phyloP scores from a whole-genome alignment of 2,797 vertebrate genomes.

The Alfaro cultratus region DNA sequence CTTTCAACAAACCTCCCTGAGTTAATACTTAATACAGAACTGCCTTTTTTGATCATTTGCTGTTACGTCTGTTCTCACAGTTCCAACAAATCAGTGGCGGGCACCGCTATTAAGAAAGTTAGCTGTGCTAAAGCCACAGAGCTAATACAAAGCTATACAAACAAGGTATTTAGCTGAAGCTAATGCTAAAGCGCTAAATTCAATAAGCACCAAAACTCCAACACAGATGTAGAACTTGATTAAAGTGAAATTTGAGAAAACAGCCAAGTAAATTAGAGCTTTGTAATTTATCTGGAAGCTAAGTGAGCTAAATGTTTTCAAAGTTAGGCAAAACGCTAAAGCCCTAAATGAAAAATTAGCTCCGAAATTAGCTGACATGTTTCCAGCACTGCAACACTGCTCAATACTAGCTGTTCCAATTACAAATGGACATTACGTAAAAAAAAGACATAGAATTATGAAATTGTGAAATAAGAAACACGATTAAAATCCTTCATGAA shows the following conservation, averaged over 20 bases:
- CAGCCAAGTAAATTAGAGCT: neutral
- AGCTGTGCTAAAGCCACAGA: neutral
- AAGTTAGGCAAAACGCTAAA: neutral
- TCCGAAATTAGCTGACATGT: neutral
- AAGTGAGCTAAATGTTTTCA: neutral
- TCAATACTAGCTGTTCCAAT: too few species aligned
- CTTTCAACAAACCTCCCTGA: neutral
- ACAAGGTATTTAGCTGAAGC: neutral
- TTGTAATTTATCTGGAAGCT: neutral
- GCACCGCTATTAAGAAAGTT: neutral
- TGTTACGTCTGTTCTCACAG: neutral
- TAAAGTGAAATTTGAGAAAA: too few species aligned
- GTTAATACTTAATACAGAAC: neutral
- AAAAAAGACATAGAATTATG: too few species aligned
- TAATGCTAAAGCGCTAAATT: neutral
- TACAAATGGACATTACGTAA: too few species aligned
- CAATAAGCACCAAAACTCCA: too few species aligned
- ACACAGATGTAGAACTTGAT: too few species aligned
- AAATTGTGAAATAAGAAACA: too few species aligned
- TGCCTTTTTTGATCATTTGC: neutral
- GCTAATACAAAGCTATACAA: neutral
- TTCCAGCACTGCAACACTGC: neutral
- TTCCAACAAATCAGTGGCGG: neutral
- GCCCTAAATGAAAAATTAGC: neutral
- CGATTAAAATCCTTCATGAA: too few species aligned